Evolutionary conservation across 2,888 invertebrate species (phyloP), one percentile per base, ranked within the genome.

Genomic region (Parochlus steinenii): DNA sequence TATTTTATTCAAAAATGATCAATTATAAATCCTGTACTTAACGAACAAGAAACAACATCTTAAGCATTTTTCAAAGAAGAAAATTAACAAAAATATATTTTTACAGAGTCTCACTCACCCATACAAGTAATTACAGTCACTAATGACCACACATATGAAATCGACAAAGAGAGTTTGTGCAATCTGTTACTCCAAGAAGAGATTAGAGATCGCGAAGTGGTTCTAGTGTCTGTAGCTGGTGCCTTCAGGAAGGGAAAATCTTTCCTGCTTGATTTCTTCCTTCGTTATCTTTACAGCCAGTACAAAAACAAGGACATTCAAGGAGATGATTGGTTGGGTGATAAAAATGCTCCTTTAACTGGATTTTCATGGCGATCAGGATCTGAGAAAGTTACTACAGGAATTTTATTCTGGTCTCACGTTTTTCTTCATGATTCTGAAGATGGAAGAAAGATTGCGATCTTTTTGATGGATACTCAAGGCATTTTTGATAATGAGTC

Each of bases 401-500:
- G 95, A 34, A 95, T 97, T 44, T 67, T 93, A 37, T 74, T 95
- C 70, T 97, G 95, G 95, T 89, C 86, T 3, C 81, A 92, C 55
- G 76, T 92, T 33, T 93, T 89, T 58, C 65, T 83, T 43, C 71
- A 80, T 28, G 76, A 77, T 38, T 64, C 78, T 35, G 66, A 69
- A 17, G 69, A 66, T 44, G 81, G 80, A 8, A 81, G 82, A 52
- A 59, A 76, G 75, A 73, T 89, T 38, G 90, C 83, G 40, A 74
- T 93, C 22, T 67, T 93, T 42, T 62, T 97, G 47, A 74, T 95
- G 71, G 95, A 95, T 59, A 95, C 95, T 4, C 95, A 95, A 59
- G 86, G 97, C 41, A 86, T 95, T 16, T 98, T 97, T 65, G 97
- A 97, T 64, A 90, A 87, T 55, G 83, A 92, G 63, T 90, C 90